Base-by-base conservation (phyloP, 2,797 vertebrate genomes). In the Helicolenus hilgendorfi region DNA sequence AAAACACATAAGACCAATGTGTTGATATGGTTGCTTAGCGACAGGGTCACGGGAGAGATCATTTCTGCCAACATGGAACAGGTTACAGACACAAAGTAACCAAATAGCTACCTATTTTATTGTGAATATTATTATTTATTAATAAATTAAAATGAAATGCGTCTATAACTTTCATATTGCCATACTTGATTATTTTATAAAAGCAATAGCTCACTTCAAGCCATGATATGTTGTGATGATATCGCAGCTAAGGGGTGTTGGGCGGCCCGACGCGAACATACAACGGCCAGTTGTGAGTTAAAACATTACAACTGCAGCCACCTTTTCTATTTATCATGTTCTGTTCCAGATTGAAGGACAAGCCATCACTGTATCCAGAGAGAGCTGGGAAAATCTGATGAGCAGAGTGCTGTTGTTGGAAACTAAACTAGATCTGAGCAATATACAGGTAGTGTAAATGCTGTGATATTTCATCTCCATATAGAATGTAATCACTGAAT, bases 401-500 rank as follows among this genome's bases (percentile, higher is more conserved):
- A 98, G 98, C 94, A 97, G 98, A 29, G 93, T 99, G 64, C 93
- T 98, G 20, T 92, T 99, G 68, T 96, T 99, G 91, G 99, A 99
- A 97, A 98, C 98, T 53, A 98, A 98, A 77, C 79, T 98, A 22
- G 88, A 98, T 36, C 88, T 99, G 81, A 96, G 90, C 4, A 94
- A 92, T 6, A 90, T 89, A 94, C 97, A 98, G 98, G 98, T 98
- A 26, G n/a, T 18, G 45, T 2, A 63, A 38, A 24, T 26, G 49
- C 24, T 71, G 35, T 0, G 11, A 15, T 11, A 7, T 38, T 64
- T 38, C 2, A 35, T 35, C 10, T 77, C 10, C 26, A 62, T 31
- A 5, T 3, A 79, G 11, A 60, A 31, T 36, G 27, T 26, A 64
- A 11, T 31, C 11, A 15, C 4, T 56, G 26, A 15, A 18, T 55